These are phyloP conservation scores for Anser brachyrhynchus DNA, from an alignment of 2,113 vertebrate genomes.

Conservation along the genomic window DNA sequence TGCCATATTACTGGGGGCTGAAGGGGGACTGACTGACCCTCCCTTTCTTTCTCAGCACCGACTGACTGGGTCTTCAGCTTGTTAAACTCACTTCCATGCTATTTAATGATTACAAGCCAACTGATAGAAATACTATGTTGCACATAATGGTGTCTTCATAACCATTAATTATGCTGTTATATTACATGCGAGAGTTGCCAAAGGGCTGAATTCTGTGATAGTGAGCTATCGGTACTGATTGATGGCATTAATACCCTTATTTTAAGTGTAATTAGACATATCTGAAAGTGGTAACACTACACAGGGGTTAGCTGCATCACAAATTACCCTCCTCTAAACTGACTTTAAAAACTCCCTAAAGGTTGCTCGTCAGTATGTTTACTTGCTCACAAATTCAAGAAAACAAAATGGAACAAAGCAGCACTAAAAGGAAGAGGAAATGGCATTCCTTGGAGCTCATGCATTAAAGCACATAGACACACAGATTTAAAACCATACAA, in stretches of 20 bases:
- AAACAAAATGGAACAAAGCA: conserved; percentile 11
- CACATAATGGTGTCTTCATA: conserved; percentile 3
- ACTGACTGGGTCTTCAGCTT: background rate
- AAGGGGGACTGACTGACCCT: background rate
- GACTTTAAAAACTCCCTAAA: conserved; percentile 32
- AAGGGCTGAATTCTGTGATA: conserved; percentile 19
- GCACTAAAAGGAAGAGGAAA: conserved; percentile 8
- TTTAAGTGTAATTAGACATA: conserved; percentile 32
- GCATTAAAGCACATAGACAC: conserved; percentile 19
- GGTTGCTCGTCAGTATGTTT: background rate
- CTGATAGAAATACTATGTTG: conserved; percentile 11
- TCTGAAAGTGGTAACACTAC: background rate
- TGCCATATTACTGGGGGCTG: background rate
- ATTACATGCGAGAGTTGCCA: background rate
- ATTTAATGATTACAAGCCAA: conserved; percentile 3
- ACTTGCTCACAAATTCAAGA: background rate
- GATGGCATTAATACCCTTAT: conserved; percentile 28
- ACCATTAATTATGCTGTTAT: conserved; percentile 30
- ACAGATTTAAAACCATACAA: background rate
- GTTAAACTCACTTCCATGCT: conserved; percentile 7
- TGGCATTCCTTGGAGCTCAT: background rate
- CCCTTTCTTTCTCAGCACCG: background rate
- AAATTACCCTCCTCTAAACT: conserved; percentile 19
- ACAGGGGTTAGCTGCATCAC: background rate
- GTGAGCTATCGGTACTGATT: background rate